Conservation (phyloP, 35 echinoderm and acorn worm genomes). For the Amphiura filiformis region DNA sequence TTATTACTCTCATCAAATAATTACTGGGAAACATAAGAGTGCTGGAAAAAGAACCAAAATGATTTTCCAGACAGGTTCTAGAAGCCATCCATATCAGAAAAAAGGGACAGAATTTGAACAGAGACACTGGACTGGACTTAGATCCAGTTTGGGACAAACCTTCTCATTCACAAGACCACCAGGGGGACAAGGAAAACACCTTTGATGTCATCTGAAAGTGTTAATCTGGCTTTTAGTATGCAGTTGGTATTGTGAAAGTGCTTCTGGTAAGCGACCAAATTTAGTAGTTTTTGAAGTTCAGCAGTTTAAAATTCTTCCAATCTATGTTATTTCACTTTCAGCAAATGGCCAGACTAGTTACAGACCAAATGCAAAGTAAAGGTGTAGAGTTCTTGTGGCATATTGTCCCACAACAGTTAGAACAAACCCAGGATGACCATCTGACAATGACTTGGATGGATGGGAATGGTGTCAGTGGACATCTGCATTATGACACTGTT, state of each 20-base stretch:
- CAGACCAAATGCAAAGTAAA: constrained; percentile 69
- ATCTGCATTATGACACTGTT: constrained; percentile 79
- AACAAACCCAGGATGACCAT: constrained; percentile 32
- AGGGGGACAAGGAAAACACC: not conserved
- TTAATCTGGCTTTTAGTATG: too few relatives aligned
- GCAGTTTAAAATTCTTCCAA: not conserved
- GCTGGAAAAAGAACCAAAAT: too few relatives aligned
- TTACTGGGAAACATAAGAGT: too few relatives aligned
- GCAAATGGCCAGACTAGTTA: constrained; percentile 90
- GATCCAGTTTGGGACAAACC: too few relatives aligned
- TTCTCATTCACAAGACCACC: not conserved
- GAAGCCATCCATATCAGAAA: not conserved
- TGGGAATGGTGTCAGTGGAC: not conserved
- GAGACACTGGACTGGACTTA: too few relatives aligned
- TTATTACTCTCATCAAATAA: too few relatives aligned
- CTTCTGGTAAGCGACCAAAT: not conserved
- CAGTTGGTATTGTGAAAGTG: too few relatives aligned
- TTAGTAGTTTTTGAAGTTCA: not conserved
- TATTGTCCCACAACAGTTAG: constrained; percentile 43
- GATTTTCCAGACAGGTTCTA: too few relatives aligned
- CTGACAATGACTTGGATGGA: constrained; percentile 64
- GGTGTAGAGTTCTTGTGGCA: constrained; percentile 71
- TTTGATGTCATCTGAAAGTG: too few relatives aligned
- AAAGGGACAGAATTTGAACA: too few relatives aligned
- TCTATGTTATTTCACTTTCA: constrained; percentile 20